Percentiles rank a stretch among this genome's conserved stretches.
phyloP scores from a whole-genome alignment of 2,797 vertebrate genomes.

The Poecilia picta region DNA sequence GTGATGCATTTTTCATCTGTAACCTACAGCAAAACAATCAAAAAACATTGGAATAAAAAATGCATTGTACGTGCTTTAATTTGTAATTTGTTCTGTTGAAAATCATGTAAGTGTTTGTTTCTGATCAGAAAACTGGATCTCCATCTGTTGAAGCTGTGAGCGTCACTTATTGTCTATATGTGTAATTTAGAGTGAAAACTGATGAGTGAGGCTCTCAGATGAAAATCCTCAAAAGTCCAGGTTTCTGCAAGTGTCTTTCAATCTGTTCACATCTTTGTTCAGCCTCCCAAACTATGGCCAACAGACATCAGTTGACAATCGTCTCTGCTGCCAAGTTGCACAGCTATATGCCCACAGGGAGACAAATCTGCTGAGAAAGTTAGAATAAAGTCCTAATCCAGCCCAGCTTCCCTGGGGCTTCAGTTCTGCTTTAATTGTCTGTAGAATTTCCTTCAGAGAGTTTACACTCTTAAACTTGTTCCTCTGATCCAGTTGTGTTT shows the following conservation, averaged over 20 bases:
- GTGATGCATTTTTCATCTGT: not conserved
- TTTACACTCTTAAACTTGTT: conserved; percentile 21
- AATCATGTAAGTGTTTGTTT: not conserved
- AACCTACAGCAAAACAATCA: not conserved
- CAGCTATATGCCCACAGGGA: not conserved
- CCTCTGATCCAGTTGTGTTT: conserved; percentile 2
- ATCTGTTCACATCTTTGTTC: conserved; percentile 4
- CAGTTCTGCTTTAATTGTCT: conserved; percentile 40
- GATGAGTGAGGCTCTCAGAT: not conserved
- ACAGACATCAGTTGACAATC: not conserved
- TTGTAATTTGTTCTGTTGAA: not conserved
- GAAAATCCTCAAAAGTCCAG: not conserved
- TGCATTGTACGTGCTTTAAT: not conserved
- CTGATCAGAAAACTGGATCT: not conserved
- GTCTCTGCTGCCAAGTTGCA: not conserved
- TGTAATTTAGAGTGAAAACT: not conserved
- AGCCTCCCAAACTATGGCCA: conserved; percentile 1
- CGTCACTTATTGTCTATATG: not conserved
- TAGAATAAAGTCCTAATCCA: conserved; percentile 19
- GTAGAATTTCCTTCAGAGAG: conserved; percentile 28
- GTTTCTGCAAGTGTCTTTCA: not conserved
- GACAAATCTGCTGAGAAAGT: conserved; percentile 32
- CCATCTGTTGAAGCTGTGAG: not conserved
- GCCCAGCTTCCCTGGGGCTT: not conserved
- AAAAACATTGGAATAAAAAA: not conserved